Conservation (phyloP, 2,888 invertebrate genomes). For the Conus canariensis region DNA sequence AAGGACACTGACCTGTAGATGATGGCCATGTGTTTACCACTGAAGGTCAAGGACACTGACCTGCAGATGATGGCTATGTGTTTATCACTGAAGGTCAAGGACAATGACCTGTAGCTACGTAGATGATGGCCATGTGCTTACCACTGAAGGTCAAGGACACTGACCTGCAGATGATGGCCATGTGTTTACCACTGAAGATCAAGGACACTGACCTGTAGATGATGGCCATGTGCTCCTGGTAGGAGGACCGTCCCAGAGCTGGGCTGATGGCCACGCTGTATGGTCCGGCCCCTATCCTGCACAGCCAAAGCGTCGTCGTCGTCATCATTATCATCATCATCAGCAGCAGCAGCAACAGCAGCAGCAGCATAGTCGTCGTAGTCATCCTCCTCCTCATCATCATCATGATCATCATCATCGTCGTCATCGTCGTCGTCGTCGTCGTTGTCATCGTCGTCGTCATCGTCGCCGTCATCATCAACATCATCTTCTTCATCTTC, state of each 20-base stretch:
- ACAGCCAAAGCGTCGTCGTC: background rate
- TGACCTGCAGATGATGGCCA: too few relatives aligned
- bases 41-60: too few relatives aligned
- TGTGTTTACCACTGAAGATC: too few relatives aligned
- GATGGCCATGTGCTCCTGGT: background rate
- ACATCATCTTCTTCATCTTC: background rate
- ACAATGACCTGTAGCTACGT: too few relatives aligned
- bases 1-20: too few relatives aligned
- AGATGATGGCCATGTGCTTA: too few relatives aligned
- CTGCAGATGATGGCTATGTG: too few relatives aligned
- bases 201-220: too few relatives aligned
- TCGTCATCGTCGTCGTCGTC: background rate
- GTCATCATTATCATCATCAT: background rate
- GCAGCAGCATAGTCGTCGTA: constrained; percentile 12
- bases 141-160: too few relatives aligned
- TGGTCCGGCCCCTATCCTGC: background rate
- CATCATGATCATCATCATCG: background rate
- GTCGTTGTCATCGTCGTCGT: background rate
- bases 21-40: too few relatives aligned
- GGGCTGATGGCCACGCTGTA: constrained; percentile 26
- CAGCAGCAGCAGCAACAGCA: background rate
- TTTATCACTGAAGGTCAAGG: too few relatives aligned
- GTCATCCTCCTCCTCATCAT: background rate
- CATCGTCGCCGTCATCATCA: background rate
- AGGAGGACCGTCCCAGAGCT: constrained; percentile 22